A percentile compares a stretch with the other conserved stretches of the same genome.
Conservation (phyloP, 2,888 invertebrate species). For the Catocala nupta region DNA sequence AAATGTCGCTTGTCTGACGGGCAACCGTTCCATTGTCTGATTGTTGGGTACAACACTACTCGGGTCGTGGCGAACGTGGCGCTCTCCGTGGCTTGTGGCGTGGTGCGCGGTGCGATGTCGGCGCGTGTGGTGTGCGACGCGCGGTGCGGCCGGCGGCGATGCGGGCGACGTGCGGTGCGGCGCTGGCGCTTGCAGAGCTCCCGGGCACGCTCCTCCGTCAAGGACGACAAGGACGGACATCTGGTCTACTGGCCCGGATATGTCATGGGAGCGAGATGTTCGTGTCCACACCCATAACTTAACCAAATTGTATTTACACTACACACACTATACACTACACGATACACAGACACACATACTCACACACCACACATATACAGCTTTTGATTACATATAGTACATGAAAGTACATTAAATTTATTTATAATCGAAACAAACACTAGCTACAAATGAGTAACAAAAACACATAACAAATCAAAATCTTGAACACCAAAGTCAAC, state of each 20-base stretch:
- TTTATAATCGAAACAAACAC: constrained; percentile 35
- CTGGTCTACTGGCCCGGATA: constrained; percentile 99
- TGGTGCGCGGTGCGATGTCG: constrained; percentile 42
- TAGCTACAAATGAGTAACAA: constrained; percentile 43
- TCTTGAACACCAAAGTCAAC: constrained; percentile 39
- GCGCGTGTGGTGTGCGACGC: constrained; percentile 34
- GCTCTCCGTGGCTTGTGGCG: constrained; percentile 73
- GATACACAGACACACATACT: constrained; percentile 37
- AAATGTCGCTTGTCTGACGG: constrained; percentile 88
- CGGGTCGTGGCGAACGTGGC: constrained; percentile 87
- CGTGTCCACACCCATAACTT: constrained; percentile 92
- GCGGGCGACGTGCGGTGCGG: constrained; percentile 33
- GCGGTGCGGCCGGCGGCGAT: constrained; percentile 39
- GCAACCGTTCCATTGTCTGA: constrained; percentile 88
- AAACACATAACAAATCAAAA: constrained; percentile 42
- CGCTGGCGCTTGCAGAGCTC: constrained; percentile 90
- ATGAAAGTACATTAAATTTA: constrained; percentile 37
- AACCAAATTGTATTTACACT: constrained; percentile 61
- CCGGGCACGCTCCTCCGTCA: constrained; percentile 95
- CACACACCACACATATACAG: constrained; percentile 41
- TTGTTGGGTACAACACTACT: constrained; percentile 88
- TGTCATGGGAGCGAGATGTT: constrained; percentile 99
- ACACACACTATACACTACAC: constrained; percentile 31
- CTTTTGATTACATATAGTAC: constrained; percentile 21
- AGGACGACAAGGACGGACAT: constrained; percentile 99